Conservation (phyloP, 2,888 invertebrate species). For the Nephrotoma flavescens region DNA sequence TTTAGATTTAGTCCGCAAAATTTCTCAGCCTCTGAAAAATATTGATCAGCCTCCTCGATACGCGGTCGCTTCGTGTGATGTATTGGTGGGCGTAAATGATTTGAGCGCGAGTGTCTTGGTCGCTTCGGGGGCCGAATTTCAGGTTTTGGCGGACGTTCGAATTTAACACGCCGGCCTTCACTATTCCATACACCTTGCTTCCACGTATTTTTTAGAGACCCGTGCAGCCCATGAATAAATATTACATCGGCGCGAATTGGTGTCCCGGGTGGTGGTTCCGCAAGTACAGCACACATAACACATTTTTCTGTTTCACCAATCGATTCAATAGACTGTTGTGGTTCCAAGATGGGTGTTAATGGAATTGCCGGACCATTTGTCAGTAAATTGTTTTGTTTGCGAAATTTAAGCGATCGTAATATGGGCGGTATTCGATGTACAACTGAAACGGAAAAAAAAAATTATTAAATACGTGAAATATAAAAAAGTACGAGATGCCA, state of each 20-base stretch:
- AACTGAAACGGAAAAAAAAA: conserved; percentile 7
- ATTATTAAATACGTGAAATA: not conserved
- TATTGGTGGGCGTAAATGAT: conserved; percentile 21
- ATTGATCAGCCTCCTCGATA: not conserved
- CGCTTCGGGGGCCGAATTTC: conserved; percentile 28
- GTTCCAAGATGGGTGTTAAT: not conserved
- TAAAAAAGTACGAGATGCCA: not conserved
- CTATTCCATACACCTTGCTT: conserved; percentile 55
- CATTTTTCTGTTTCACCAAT: conserved; percentile 18
- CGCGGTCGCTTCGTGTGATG: conserved; percentile 16
- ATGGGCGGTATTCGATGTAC: conserved; percentile 11
- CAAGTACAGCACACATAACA: conserved; percentile 26
- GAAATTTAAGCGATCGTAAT: not conserved
- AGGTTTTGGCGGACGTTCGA: conserved; percentile 28
- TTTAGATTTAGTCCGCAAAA: not conserved
- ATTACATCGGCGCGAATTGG: conserved; percentile 50
- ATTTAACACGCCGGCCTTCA: conserved; percentile 26
- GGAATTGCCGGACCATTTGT: not conserved
- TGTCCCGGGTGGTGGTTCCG: conserved; percentile 25
- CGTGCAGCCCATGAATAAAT: conserved; percentile 59
- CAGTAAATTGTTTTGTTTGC: not conserved
- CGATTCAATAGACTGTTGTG: not conserved
- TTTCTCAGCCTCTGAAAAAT: conserved; percentile 7
- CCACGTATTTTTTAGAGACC: conserved; percentile 70
- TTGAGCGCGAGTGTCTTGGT: conserved; percentile 24